Conservation (phyloP, 2,113 vertebrate species). For the Anolis sagrei region DNA sequence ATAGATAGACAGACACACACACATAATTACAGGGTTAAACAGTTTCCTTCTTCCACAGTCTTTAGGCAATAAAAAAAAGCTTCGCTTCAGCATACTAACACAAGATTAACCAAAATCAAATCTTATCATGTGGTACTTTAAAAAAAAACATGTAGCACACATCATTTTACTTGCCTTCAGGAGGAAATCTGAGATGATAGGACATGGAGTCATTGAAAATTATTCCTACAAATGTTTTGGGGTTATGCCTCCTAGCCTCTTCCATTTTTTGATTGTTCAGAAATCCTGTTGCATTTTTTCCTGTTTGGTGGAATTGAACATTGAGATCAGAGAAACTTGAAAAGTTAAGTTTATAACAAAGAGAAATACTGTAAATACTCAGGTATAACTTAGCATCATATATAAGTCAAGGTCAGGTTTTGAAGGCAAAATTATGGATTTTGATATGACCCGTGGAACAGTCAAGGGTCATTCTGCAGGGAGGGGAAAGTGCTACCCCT, state of each 20-base stretch:
- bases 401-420: no score
- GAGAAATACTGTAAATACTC: neutral
- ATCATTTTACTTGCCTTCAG: constrained; percentile 24
- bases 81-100: neutral
- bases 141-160: neutral
- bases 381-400: no score
- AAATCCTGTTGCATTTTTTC: constrained; percentile 70
- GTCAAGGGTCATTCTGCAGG: no score
- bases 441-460: no score
- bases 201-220: constrained; percentile 77
- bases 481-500: no score
- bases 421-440: no score
- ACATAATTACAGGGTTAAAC: no score
- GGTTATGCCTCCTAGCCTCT: constrained; percentile 64
- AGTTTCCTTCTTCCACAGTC: no score
- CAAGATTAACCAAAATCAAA: neutral
- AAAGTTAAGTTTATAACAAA: neutral
- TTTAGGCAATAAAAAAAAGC: no score
- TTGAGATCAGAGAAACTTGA: neutral
- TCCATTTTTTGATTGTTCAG: constrained; percentile 73
- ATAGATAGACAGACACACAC: no score
- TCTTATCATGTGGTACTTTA: neutral
- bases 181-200: constrained; percentile 79
- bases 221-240: constrained; percentile 71
- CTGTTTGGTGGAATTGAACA: constrained; percentile 43